Conservation (phyloP, 2,888 invertebrate genomes). For the Chironomus riparius region DNA sequence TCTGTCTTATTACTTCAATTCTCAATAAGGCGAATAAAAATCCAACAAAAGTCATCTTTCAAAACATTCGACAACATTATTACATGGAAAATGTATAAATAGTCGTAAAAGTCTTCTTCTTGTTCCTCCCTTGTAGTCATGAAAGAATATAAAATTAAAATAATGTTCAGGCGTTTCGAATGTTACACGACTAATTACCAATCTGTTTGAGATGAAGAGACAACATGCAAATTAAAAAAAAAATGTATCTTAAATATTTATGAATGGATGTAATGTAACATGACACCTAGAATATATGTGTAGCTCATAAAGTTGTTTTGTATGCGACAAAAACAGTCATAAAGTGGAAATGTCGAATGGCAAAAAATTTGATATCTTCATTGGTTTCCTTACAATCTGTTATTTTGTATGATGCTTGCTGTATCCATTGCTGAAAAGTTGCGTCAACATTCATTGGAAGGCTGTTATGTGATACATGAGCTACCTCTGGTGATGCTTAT, state of each 20-base stretch:
- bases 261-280: not conserved
- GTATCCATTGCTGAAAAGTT: too few species aligned
- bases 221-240: not conserved
- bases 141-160: not conserved
- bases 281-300: not conserved
- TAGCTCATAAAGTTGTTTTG: too few species aligned
- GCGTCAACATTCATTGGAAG: too few species aligned
- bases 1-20: not conserved
- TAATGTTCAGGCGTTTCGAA: conserved; percentile 5
- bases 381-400: too few species aligned
- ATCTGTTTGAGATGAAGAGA: conserved; percentile 11
- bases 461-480: too few species aligned
- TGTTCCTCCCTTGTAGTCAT: not conserved
- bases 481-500: too few species aligned
- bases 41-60: too few species aligned
- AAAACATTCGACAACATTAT: too few species aligned
- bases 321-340: too few species aligned
- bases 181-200: conserved; percentile 24
- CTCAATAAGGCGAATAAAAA: not conserved
- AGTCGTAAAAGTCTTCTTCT: not conserved
- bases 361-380: too few species aligned
- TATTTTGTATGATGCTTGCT: too few species aligned
- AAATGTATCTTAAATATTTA: conserved; percentile 12
- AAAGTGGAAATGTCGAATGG: too few species aligned
- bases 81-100: not conserved